Evolutionary conservation across 30 jellyfish, hydroid and myxozoan species (phyloP), one percentile per base, ranked within the genome.

Genomic region (Pseudorhiza aurosa): DNA sequence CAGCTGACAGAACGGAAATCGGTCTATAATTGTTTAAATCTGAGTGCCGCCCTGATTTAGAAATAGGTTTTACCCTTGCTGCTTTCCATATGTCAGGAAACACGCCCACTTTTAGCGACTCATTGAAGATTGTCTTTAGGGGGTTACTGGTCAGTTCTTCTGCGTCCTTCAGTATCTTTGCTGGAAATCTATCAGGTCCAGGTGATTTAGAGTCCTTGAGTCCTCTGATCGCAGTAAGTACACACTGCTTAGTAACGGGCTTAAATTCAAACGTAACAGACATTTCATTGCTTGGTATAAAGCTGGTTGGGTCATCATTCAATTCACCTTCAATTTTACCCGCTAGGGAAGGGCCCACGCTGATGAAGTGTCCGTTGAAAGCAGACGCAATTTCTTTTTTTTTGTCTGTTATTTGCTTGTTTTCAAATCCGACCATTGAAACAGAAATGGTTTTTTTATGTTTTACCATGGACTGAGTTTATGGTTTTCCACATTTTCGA

Each of bases 301-400:
- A n/a, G n/a, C n/a, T n/a, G n/a, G n/a, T n/a, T n/a, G n/a, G n/a
- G n/a, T 10, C 19, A 19, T 9, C 31, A 6, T 11, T 44, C 31
- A 68, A 39, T 44, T 68, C 21, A 44, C 21, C 31, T 28, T 29
- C 37, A 18, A 65, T 65, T 65, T 36, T 29, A 22, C 60, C 22
- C 5, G 60, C 60, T 37, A 31, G 8, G 30, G 83, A 72, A 43
- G 19, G 86, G 86, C 62, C 86, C 56, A 47, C 59, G 51, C 19
- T 72, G 19, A 37, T 72, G 45, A 72, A 72, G 2, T 72, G 62
- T 28, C 35, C 58, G 36, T 72, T 72, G 68, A 53, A 53, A 72
- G 75, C 86, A 72, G 74, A 72, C 31, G 63, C 74, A 8, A 72
- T 28, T 72, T 72, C 72, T 72, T 72, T 43, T 72, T 72, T 43